A percentile compares a stretch with the other conserved stretches of the same genome.
Evolutionary conservation across 2,113 vertebrate genomes (phyloP).

Genomic region (Cinclus mexicanus): DNA sequence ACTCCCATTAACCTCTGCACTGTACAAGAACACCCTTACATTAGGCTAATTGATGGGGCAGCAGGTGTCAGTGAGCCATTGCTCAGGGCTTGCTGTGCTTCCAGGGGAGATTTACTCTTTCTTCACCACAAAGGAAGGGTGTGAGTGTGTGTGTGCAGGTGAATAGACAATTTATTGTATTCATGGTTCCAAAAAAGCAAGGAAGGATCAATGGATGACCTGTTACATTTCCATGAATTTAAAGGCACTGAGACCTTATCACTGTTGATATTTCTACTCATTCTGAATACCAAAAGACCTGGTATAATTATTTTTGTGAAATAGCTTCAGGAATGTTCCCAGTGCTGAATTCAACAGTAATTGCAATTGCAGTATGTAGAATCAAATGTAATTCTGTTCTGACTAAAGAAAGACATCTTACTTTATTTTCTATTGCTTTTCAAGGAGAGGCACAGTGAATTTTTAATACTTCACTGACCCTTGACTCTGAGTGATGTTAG

Average conservation of each 20-base stretch:
- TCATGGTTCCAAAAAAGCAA: neutral
- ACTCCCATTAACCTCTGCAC: neutral
- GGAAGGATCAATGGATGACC: neutral
- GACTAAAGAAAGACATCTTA: neutral
- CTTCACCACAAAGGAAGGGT: neutral
- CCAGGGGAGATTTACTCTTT: neutral
- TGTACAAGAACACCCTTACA: neutral
- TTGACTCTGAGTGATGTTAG: neutral
- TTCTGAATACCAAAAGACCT: slow-evolving; percentile 13
- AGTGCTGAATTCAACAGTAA: slow-evolving; percentile 19
- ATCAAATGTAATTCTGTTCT: slow-evolving; percentile 27
- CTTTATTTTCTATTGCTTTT: slow-evolving; percentile 6
- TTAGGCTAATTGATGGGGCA: neutral
- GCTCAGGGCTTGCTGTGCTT: neutral
- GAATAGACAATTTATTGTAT: neutral
- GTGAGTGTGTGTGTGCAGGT: neutral
- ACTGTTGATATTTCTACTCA: neutral
- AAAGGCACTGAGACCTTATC: neutral
- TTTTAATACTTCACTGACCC: neutral
- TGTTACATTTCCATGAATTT: neutral
- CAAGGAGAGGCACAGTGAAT: neutral
- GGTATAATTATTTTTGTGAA: slow-evolving; percentile 37
- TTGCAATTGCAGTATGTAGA: neutral
- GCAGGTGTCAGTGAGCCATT: neutral
- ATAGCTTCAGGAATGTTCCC: slow-evolving; percentile 23